These are phyloP conservation scores for Proteles cristata DNA, from an alignment of 2,113 vertebrate species.

Conservation along the genomic window DNA sequence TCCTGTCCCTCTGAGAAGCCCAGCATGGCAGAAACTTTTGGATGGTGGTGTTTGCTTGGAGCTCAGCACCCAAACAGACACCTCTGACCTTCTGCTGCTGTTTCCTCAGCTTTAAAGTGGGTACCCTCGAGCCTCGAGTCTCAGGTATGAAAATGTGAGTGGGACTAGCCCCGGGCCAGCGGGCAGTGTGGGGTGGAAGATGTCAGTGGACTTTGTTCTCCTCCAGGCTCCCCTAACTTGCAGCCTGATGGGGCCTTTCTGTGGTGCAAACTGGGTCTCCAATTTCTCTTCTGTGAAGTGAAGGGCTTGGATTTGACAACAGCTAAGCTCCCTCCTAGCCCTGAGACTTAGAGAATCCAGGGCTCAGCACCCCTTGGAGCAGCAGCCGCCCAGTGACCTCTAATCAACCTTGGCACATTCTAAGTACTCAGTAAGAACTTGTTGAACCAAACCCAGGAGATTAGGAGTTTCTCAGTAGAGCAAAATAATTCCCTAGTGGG, in stretches of 20 bases:
- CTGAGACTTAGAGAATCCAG: neutral
- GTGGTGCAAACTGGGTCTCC: neutral
- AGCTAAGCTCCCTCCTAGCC: neutral
- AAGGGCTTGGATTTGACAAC: neutral
- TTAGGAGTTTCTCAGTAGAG: conserved; percentile 63
- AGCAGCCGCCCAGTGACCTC: conserved; percentile 54
- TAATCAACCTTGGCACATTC: conserved; percentile 70
- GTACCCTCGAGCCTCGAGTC: neutral
- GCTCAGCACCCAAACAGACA: neutral
- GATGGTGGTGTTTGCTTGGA: neutral
- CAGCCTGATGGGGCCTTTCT: neutral
- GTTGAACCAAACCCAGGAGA: conserved; percentile 57
- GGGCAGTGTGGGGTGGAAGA: neutral
- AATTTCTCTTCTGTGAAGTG: conserved; percentile 31
- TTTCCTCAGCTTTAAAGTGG: neutral
- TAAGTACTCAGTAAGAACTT: conserved; percentile 56
- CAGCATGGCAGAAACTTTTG: neutral
- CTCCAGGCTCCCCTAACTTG: neutral
- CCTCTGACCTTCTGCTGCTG: neutral
- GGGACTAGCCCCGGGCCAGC: rapidly evolving
- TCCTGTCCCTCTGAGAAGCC: neutral
- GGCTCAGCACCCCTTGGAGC: neutral
- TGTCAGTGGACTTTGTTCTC: neutral
- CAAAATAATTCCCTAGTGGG: conserved; percentile 41
- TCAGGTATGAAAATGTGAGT: neutral